Base-by-base conservation (phyloP, 2,888 invertebrate genomes). In the Podabrus alpinus region DNA sequence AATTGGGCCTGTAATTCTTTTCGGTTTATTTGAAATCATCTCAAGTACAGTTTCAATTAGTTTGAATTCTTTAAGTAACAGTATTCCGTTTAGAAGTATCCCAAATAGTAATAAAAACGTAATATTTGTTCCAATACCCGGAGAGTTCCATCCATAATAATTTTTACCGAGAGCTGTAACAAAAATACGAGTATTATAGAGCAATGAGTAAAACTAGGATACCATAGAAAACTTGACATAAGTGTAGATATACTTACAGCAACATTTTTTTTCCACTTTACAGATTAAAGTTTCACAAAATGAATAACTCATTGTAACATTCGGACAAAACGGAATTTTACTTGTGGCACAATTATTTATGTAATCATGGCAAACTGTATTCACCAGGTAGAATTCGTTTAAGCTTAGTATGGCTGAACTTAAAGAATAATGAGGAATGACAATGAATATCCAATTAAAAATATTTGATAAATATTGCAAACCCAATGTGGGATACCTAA, bases 41-140 rank as follows among this genome's bases (percentile, higher is more conserved):
- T 87, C 85, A 11, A 86, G 82, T 73, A 93, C 84, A 86, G 88
- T 89, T 19, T 89, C 87, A 17, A 90, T 83, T 1, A 91, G 73
- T 74, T 89, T 85, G 82, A 90, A 91, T 83, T 97, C 96, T 5
- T 92, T 84, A 2, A 92, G 73, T 76, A 94, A 88, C 9, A 95
- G 86, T 0, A 94, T 73, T 0, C 84, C 13, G 86, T 94, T 93
- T 75, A 92, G 89, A 0, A 92, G 68, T 0, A 90, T 71, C 4
- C 92, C 91, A 7, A 91, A 89, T 0, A 86, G 59, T 1, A 90
- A 74, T 83, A 94, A 90, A 81, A 91, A 91, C 0, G 91, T 72
- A 5, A 94, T 79, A 86, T 94, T 93, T 1, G 92, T 88, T 17
- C 93, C 89, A 59, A 95, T 90, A 1, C 95, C 96, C 0, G 93